Evolutionary conservation across 1,140 invertebrate genomes (phyloP).

Genomic region (Cryptotermes secundus): DNA sequence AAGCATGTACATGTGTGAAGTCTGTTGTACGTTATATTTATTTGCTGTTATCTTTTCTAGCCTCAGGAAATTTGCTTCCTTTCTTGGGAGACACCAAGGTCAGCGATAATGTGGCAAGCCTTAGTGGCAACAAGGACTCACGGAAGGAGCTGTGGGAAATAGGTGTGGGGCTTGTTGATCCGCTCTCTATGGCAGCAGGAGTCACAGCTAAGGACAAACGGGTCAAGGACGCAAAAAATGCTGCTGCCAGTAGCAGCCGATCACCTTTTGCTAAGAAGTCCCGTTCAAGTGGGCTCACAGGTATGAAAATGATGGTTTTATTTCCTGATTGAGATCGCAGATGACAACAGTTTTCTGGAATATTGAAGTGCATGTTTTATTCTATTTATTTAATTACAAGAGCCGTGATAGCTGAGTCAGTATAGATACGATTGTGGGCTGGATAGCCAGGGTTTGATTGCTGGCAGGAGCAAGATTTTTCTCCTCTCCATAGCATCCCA

Average conservation of each 20-base stretch:
- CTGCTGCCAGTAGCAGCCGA: neutral
- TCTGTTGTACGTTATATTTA: too few species aligned
- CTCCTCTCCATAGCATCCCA: too few species aligned
- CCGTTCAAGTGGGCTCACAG: constrained; percentile 22
- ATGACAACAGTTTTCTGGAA: too few species aligned
- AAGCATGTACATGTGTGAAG: too few species aligned
- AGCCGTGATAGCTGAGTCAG: too few species aligned
- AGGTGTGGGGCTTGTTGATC: constrained; percentile 56
- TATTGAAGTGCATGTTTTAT: too few species aligned
- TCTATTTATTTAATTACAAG: too few species aligned
- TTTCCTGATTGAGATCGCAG: too few species aligned
- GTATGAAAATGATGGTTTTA: neutral
- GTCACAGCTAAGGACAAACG: constrained; percentile 81
- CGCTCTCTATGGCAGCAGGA: constrained; percentile 74
- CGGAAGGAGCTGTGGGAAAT: constrained; percentile 50
- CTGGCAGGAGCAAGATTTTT: too few species aligned
- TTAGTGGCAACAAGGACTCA: constrained; percentile 24
- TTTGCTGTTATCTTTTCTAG: neutral
- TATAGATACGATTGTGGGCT: too few species aligned
- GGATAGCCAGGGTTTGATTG: too few species aligned
- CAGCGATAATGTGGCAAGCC: neutral
- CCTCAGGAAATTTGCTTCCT: constrained; percentile 18
- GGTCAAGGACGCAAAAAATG: constrained; percentile 72
- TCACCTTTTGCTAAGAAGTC: constrained; percentile 30
- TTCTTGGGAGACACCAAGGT: constrained; percentile 11